phyloP scores from a whole-genome alignment of 1,140 invertebrate genomes.

The Drosophila ambigua region DNA sequence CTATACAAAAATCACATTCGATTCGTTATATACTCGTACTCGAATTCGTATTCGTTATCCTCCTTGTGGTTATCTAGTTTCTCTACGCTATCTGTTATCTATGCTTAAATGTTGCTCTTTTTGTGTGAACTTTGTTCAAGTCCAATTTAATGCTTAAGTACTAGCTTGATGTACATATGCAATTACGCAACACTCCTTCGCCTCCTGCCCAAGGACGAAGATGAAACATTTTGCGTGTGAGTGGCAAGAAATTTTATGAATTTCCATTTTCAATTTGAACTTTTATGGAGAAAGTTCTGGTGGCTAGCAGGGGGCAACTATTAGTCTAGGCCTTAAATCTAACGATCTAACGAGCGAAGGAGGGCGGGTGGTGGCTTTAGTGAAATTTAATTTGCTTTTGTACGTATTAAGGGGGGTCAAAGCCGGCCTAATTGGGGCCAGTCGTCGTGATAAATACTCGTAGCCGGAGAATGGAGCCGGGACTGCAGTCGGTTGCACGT shows the following conservation, averaged over 20 bases:
- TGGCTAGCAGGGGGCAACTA: slow-evolving; percentile 38
- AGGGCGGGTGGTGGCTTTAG: slow-evolving; percentile 33
- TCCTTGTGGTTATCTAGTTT: slow-evolving; percentile 20
- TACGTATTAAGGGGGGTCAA: slow-evolving; percentile 56
- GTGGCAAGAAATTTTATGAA: slow-evolving; percentile 13
- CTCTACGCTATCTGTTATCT: slow-evolving; percentile 11
- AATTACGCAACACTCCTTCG: slow-evolving; percentile 50
- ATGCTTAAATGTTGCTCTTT: slow-evolving; percentile 22
- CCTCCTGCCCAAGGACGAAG: background rate
- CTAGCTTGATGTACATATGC: slow-evolving; percentile 45
- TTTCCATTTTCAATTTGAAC: slow-evolving; percentile 46
- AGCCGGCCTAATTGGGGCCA: slow-evolving; percentile 58
- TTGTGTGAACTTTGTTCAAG: slow-evolving; percentile 39
- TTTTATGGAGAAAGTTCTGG: slow-evolving; percentile 37
- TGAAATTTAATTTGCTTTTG: slow-evolving; percentile 73
- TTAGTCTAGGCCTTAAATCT: slow-evolving; percentile 72
- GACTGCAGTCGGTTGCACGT: slow-evolving; percentile 30
- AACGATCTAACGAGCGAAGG: slow-evolving; percentile 12
- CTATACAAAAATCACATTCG: slow-evolving; percentile 71
- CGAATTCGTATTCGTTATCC: slow-evolving; percentile 4
- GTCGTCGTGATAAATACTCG: slow-evolving; percentile 55
- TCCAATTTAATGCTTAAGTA: slow-evolving; percentile 40
- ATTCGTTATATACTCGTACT: slow-evolving; percentile 42
- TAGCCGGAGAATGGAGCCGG: slow-evolving; percentile 21
- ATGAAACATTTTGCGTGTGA: slow-evolving; percentile 18